Evolutionary conservation across 2,888 invertebrate species (phyloP).

Genomic region (Hydropsyche betteni): DNA sequence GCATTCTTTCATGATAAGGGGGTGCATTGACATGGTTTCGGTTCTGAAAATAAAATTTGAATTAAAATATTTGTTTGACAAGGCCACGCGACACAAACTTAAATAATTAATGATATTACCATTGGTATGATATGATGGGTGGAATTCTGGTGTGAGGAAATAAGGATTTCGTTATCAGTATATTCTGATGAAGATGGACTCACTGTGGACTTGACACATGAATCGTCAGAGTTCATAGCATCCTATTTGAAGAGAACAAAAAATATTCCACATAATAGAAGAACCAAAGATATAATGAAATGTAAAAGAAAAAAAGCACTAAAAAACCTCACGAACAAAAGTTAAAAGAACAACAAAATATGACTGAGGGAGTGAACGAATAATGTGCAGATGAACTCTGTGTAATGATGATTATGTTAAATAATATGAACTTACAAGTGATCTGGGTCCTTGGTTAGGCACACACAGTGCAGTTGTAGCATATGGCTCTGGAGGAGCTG

Average conservation of each 20-base stretch:
- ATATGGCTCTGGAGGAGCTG: slow-evolving; percentile 74
- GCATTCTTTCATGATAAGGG: slow-evolving; percentile 48
- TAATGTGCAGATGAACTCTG: slow-evolving; percentile 46
- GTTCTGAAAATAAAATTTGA: slow-evolving; percentile 42
- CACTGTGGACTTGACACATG: slow-evolving; percentile 66
- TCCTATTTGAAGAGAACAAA: slow-evolving; percentile 56
- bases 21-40: slow-evolving; percentile 45
- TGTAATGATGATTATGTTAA: neutral
- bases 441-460: slow-evolving; percentile 58
- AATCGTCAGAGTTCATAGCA: slow-evolving; percentile 66
- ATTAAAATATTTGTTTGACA: neutral
- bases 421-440: slow-evolving; percentile 55
- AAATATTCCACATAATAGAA: slow-evolving; percentile 25
- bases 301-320: slow-evolving; percentile 24
- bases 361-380: neutral
- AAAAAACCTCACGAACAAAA: slow-evolving; percentile 19
- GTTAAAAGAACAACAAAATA: slow-evolving; percentile 52
- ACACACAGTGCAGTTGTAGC: slow-evolving; percentile 76
- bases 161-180: slow-evolving; percentile 54
- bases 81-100: neutral
- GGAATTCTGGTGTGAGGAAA: slow-evolving; percentile 50
- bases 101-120: slow-evolving; percentile 44
- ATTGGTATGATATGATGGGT: slow-evolving; percentile 51
- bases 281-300: slow-evolving; percentile 47
- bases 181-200: slow-evolving; percentile 68